Conservation (phyloP, 1,140 invertebrate species). For the Meloidogyne chitwoodi region DNA sequence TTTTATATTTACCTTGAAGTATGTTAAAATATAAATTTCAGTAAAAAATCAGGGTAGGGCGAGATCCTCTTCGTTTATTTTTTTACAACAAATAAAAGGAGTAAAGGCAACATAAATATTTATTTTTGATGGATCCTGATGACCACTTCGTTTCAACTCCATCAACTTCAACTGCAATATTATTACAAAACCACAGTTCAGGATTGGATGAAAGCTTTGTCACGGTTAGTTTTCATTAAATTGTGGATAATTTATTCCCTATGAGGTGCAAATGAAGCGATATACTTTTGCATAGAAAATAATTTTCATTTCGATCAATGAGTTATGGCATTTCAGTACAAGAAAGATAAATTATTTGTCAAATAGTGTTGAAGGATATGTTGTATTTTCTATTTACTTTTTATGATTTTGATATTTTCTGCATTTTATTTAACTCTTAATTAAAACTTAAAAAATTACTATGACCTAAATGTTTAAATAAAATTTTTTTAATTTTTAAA, state of each 20-base stretch:
- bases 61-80: background rate
- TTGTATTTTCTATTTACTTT: no score
- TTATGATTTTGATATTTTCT: no score
- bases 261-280: background rate
- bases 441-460: background rate
- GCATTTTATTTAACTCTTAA: no score
- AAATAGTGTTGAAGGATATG: no score
- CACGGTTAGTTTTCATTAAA: background rate
- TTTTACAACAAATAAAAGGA: background rate
- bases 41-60: background rate
- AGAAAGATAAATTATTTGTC: no score
- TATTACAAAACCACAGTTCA: background rate
- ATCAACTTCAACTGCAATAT: conserved; percentile 5
- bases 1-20: no score
- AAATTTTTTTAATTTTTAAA: background rate
- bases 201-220: conserved; percentile 12
- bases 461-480: no score
- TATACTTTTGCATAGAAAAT: background rate
- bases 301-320: no score
- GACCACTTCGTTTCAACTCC: background rate
- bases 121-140: conserved; percentile 11
- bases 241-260: background rate
- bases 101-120: background rate
- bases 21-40: background rate
- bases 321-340: no score